These are phyloP conservation scores for Smittia aterrima DNA, from an alignment of 2,888 invertebrate genomes.

Conservation along the genomic window DNA sequence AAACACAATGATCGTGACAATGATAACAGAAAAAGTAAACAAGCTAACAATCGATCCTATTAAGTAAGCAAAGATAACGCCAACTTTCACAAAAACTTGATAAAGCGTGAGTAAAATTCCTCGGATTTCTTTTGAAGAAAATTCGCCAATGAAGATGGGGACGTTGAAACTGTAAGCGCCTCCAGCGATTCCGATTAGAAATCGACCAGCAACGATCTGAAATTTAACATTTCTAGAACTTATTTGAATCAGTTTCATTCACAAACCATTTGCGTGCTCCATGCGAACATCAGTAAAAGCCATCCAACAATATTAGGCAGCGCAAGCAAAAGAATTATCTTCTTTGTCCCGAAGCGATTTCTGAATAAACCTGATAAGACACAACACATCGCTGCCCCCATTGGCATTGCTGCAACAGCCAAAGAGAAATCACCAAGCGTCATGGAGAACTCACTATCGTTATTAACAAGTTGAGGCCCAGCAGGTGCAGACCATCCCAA, in stretches of 20 bases:
- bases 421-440: conserved; percentile 2
- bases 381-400: not conserved
- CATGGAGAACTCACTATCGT: not conserved
- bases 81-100: conserved; percentile 14
- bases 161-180: conserved; percentile 13
- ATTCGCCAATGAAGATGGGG: conserved; percentile 27
- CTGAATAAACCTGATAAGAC: not conserved
- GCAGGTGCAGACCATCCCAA: conserved; percentile 3
- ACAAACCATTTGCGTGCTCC: conserved; percentile 12
- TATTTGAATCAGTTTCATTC: not conserved
- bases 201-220: conserved; percentile 3
- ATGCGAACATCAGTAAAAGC: not conserved
- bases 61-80: conserved; percentile 4
- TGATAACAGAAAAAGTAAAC: not conserved
- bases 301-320: not conserved
- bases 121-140: conserved; percentile 32
- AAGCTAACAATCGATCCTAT: not conserved
- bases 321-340: not conserved
- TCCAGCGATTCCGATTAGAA: conserved; percentile 2
- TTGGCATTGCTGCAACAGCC: conserved; percentile 2
- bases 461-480: not conserved
- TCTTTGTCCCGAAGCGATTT: conserved; percentile 3
- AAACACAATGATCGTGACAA: not conserved
- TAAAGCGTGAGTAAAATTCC: conserved; percentile 7
- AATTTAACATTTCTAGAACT: not conserved